Conservation (phyloP, 2,797 vertebrate genomes). For the Hafferia zeledoni region DNA sequence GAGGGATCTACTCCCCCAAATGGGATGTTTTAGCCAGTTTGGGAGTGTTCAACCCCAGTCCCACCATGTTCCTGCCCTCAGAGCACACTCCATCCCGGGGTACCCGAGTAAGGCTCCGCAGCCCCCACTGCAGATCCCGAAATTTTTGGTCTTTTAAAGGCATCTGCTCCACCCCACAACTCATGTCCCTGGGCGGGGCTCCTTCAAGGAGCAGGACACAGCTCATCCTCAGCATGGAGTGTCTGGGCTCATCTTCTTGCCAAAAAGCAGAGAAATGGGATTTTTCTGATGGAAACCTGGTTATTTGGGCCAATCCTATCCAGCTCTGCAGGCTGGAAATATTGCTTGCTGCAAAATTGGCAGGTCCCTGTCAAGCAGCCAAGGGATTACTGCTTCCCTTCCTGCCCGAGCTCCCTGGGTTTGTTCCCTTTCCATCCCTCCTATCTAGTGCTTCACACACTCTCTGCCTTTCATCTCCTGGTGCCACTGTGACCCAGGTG, state of each 20-base stretch:
- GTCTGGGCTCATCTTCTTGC: not conserved
- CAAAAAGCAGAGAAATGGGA: not conserved
- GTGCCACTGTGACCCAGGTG: not conserved
- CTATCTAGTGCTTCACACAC: slow-evolving; percentile 1
- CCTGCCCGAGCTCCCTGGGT: not conserved
- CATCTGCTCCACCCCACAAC: not conserved
- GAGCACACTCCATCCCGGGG: too few relatives aligned
- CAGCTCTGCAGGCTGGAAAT: not conserved
- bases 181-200: not conserved
- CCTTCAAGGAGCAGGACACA: not conserved
- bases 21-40: not conserved
- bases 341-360: not conserved
- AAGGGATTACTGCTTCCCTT: slow-evolving; percentile 1
- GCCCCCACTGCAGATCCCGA: not conserved
- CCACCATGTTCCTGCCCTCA: not conserved
- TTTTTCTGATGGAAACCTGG: not conserved
- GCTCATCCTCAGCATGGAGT: not conserved
- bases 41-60: not conserved
- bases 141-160: not conserved
- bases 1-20: not conserved
- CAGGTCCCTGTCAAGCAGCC: slow-evolving; percentile 33
- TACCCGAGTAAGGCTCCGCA: not conserved
- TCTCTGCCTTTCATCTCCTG: not conserved
- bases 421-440: not conserved
- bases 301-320: not conserved